Conservation (phyloP, 2,113 vertebrate genomes). For the Scopus umbretta region DNA sequence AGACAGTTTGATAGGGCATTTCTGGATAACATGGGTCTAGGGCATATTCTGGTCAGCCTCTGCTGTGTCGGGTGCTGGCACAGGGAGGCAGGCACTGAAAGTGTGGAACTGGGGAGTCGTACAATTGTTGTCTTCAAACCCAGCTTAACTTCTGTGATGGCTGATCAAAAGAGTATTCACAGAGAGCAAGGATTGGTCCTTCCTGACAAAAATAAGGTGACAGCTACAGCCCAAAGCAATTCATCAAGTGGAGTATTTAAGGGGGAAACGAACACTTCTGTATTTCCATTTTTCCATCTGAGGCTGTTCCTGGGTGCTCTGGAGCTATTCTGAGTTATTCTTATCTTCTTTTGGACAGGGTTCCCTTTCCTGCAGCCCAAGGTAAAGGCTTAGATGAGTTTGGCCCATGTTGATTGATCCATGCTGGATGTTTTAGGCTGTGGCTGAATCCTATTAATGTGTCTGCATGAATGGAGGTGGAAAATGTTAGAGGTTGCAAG, state of each 20-base stretch:
- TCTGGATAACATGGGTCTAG: not conserved
- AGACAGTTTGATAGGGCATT: not conserved
- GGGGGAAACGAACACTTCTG: not conserved
- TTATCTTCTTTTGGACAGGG: not conserved
- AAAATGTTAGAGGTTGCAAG: not conserved
- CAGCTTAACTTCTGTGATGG: not conserved
- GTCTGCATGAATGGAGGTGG: not conserved
- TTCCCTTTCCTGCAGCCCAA: not conserved
- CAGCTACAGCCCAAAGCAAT: not conserved
- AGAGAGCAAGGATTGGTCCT: not conserved
- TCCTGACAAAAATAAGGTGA: not conserved
- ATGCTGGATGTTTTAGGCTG: not conserved
- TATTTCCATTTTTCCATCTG: not conserved
- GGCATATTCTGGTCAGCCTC: not conserved
- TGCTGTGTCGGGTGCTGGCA: not conserved
- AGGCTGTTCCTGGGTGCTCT: not conserved
- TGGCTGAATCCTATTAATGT: not conserved
- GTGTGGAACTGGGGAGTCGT: fast-evolving
- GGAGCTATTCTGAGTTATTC: not conserved
- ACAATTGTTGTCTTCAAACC: not conserved
- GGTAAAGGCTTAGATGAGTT: not conserved
- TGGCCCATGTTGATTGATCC: not conserved
- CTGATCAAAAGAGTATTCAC: not conserved
- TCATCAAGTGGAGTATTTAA: not conserved
- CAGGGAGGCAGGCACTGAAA: not conserved